Percentiles rank a stretch among this genome's conserved stretches.
phyloP scores from a whole-genome alignment of 2,888 invertebrate species.

The Melipona beecheii region DNA sequence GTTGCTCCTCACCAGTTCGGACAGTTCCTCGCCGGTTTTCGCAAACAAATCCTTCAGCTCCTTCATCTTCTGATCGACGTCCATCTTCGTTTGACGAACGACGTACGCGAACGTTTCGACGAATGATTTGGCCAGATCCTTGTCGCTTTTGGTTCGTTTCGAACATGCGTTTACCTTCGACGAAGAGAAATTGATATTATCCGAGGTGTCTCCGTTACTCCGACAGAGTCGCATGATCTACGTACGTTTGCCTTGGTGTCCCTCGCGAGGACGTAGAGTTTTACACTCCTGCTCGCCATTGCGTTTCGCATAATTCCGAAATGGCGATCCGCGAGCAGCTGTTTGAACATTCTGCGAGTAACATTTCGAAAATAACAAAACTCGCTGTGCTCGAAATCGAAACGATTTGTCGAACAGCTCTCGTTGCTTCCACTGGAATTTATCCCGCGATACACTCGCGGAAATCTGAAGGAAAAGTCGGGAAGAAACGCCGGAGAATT shows the following conservation, averaged over 20 bases:
- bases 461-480: neutral
- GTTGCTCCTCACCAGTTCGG: slow-evolving; percentile 51
- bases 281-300: slow-evolving; percentile 10
- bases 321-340: neutral
- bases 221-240: neutral
- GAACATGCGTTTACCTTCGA: slow-evolving; percentile 14
- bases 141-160: neutral
- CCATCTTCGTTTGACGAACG: slow-evolving; percentile 37
- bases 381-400: neutral
- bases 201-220: neutral
- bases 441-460: neutral
- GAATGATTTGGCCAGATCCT: slow-evolving; percentile 5
- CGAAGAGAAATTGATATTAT: slow-evolving; percentile 8
- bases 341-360: slow-evolving; percentile 26
- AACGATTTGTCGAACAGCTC: too few species aligned
- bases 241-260: neutral
- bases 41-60: slow-evolving; percentile 53
- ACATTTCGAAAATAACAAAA: neutral
- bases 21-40: slow-evolving; percentile 46
- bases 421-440: neutral
- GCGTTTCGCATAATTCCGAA: neutral
- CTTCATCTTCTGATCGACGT: slow-evolving; percentile 52
- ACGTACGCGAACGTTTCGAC: slow-evolving; percentile 18
- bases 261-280: too few species aligned
- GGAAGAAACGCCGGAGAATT: neutral